A percentile compares a stretch with the other conserved stretches of the same genome.
Conservation (phyloP, 1,140 invertebrate species). For the Mycetomoellerius zeteki region DNA sequence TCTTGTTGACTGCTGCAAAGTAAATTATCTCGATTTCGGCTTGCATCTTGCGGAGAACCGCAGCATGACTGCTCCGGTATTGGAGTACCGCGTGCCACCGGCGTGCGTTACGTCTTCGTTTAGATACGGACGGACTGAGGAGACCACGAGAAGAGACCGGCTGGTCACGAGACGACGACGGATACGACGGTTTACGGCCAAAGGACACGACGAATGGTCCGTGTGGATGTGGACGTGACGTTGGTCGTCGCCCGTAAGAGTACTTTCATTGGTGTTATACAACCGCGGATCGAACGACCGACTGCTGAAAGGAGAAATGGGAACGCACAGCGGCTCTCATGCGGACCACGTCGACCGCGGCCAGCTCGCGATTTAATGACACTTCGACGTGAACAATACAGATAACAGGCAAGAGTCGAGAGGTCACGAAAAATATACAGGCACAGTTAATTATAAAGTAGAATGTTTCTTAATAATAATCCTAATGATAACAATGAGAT, state of each 20-base stretch:
- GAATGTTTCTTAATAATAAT: background rate
- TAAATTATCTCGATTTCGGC: conserved; percentile 9
- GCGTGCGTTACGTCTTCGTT: conserved; percentile 45
- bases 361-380: background rate
- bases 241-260: conserved; percentile 73
- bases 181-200: conserved; percentile 60
- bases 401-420: background rate
- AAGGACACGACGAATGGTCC: conserved; percentile 32
- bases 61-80: background rate
- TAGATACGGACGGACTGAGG: conserved; percentile 41
- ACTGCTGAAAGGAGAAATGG: conserved; percentile 82
- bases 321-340: conserved; percentile 81
- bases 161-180: conserved; percentile 32
- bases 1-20: background rate
- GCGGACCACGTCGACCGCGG: background rate
- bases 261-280: conserved; percentile 84
- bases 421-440: background rate
- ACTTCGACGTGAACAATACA: background rate
- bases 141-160: conserved; percentile 18
- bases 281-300: conserved; percentile 79
- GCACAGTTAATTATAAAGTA: background rate
- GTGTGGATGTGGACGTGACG: conserved; percentile 66
- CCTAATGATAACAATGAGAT: background rate
- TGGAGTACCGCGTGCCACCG: conserved; percentile 22
- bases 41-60: conserved; percentile 21